These are phyloP conservation scores for Salmo trutta DNA, from an alignment of 2,797 vertebrate species.

Conservation along the genomic window DNA sequence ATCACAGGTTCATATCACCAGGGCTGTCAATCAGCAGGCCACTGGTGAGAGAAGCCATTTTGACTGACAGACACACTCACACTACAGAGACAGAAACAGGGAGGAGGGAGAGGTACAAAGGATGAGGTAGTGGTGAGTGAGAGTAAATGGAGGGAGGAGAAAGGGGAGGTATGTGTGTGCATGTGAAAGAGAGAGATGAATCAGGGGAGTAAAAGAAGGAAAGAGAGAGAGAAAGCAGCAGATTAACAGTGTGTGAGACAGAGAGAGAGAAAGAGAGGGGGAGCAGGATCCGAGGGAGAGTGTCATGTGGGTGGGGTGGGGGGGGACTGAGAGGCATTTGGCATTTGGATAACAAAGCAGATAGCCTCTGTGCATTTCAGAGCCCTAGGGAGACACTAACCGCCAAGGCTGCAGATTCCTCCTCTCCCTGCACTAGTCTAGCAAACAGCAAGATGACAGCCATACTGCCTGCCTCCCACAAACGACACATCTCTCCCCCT, in stretches of 20 bases:
- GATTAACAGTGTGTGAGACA: too few species aligned
- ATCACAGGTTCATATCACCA: constrained; percentile 37
- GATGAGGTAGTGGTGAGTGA: constrained; percentile 1
- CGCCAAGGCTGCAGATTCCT: constrained; percentile 42
- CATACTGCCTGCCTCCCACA: not conserved
- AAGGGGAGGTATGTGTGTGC: constrained; percentile 2
- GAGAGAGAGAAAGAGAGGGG: too few species aligned
- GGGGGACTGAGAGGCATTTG: constrained; percentile 46
- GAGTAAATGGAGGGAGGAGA: constrained; percentile 4
- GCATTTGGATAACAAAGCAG: constrained; percentile 69
- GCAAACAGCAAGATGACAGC: constrained; percentile 52
- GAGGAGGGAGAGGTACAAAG: not conserved
- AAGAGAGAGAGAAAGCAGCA: constrained; percentile 4
- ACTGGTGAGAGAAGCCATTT: constrained; percentile 55
- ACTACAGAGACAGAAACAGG: constrained; percentile 11
- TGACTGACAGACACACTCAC: constrained; percentile 47
- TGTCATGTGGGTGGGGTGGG: not conserved
- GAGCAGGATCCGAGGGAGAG: too few species aligned
- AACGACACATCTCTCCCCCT: not conserved
- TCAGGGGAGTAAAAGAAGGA: not conserved
- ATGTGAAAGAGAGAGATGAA: constrained; percentile 6
- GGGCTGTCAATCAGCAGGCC: constrained; percentile 62
- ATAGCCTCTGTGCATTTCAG: constrained; percentile 54
- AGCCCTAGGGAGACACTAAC: constrained; percentile 54
- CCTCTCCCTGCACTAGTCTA: constrained; percentile 25